Conservation (phyloP, 2,888 invertebrate species). For the Pyrgus malvae region DNA sequence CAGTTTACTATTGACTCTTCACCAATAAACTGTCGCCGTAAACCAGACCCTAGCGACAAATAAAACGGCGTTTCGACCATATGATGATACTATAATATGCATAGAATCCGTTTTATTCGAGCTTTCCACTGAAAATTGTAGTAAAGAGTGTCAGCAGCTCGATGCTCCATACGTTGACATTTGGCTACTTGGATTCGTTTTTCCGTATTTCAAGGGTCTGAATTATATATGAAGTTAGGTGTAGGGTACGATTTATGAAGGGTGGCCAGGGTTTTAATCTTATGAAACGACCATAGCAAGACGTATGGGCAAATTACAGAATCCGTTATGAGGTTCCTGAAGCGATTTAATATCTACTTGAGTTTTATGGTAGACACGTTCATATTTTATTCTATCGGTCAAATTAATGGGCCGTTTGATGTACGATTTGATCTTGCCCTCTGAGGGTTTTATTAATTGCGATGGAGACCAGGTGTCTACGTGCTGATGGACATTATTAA, state of each 20-base stretch:
- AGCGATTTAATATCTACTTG: constrained; percentile 70
- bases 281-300: constrained; percentile 76
- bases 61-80: constrained; percentile 65
- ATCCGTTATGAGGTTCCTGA: constrained; percentile 67
- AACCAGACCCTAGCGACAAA: constrained; percentile 62
- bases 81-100: constrained; percentile 80
- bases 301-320: constrained; percentile 78
- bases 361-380: constrained; percentile 48
- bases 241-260: constrained; percentile 74
- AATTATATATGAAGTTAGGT: constrained; percentile 71
- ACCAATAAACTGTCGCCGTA: constrained; percentile 63
- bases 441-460: not conserved
- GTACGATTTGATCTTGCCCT: not conserved
- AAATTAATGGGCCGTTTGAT: constrained; percentile 18
- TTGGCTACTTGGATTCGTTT: constrained; percentile 61
- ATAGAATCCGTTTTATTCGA: constrained; percentile 76
- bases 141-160: constrained; percentile 43
- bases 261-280: constrained; percentile 77
- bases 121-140: constrained; percentile 59
- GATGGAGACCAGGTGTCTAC: too few species aligned
- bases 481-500: too few species aligned
- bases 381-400: constrained; percentile 32
- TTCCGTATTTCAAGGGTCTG: constrained; percentile 62
- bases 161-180: constrained; percentile 55
- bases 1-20: constrained; percentile 69